phyloP scores from a whole-genome alignment of 2,797 vertebrate species.

The Rhinogobio ventralis region DNA sequence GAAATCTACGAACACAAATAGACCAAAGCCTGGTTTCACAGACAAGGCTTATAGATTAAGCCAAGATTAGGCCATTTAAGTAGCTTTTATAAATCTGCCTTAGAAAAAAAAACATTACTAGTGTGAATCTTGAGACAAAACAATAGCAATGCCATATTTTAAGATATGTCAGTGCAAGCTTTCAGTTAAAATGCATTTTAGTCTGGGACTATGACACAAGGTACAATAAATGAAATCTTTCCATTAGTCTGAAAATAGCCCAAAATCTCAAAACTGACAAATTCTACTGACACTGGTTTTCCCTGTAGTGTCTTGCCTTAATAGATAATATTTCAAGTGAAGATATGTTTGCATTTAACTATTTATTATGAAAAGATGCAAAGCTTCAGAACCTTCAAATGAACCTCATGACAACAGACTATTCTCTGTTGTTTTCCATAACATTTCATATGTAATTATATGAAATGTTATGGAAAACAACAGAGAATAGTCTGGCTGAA shows the following conservation, averaged over 20 bases:
- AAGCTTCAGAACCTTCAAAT: background rate
- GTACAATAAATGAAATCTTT: background rate
- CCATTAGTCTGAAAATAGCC: background rate
- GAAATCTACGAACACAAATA: no score
- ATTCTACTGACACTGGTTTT: background rate
- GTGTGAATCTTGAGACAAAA: no score
- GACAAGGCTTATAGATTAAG: no score
- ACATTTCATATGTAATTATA: no score
- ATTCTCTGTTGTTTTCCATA: no score
- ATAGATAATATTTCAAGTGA: background rate
- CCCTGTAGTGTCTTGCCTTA: slow-evolving; percentile 6
- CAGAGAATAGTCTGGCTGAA: background rate
- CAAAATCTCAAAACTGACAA: background rate
- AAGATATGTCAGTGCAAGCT: no score
- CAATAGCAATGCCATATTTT: no score
- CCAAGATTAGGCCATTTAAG: no score
- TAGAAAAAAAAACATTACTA: no score
- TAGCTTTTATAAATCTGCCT: no score
- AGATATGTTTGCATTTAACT: background rate
- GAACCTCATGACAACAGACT: background rate
- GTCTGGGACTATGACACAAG: background rate
- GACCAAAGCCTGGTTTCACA: no score
- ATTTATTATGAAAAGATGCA: background rate
- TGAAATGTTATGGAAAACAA: background rate
- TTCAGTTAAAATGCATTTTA: no score